Percentiles rank a stretch among this genome's conserved stretches.
Evolutionary conservation across 2,797 vertebrate genomes (phyloP).

Genomic region (Numenius phaeopus): DNA sequence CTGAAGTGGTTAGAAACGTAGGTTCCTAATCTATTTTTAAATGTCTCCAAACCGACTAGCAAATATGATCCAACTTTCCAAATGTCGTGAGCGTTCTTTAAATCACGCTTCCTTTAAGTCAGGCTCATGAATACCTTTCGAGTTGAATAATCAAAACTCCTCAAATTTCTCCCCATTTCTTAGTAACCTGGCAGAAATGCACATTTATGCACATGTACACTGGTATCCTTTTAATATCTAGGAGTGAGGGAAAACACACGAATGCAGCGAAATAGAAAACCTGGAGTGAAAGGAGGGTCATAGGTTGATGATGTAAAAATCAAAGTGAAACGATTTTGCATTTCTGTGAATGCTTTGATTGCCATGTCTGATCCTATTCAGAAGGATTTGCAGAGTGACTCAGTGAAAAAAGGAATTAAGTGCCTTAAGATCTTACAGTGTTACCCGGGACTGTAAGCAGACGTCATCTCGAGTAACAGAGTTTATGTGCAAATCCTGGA

Average conservation of each 20-base stretch:
- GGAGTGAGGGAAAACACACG: background rate
- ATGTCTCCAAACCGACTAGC: background rate
- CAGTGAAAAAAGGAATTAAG: conserved; percentile 1
- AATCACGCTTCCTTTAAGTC: background rate
- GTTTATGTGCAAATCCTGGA: conserved; percentile 18
- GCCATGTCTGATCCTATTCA: background rate
- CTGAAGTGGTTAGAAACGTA: background rate
- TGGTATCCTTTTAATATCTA: background rate
- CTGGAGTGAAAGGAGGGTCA: background rate
- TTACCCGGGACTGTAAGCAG: background rate
- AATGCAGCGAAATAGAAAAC: background rate
- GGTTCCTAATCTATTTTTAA: background rate
- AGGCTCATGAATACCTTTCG: background rate
- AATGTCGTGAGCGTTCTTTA: background rate
- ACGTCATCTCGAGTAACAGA: background rate
- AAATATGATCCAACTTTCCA: background rate
- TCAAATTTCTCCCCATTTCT: background rate
- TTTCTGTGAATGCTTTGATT: conserved; percentile 14
- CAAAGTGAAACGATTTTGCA: background rate
- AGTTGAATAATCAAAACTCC: background rate
- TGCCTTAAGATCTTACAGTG: background rate
- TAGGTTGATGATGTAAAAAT: background rate
- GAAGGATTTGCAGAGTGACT: background rate
- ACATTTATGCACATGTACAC: background rate
- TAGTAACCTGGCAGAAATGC: background rate